Evolutionary conservation across 1,140 invertebrate genomes (phyloP), one percentile per base, ranked within the genome.

Genomic region (Steinernema feltiae): DNA sequence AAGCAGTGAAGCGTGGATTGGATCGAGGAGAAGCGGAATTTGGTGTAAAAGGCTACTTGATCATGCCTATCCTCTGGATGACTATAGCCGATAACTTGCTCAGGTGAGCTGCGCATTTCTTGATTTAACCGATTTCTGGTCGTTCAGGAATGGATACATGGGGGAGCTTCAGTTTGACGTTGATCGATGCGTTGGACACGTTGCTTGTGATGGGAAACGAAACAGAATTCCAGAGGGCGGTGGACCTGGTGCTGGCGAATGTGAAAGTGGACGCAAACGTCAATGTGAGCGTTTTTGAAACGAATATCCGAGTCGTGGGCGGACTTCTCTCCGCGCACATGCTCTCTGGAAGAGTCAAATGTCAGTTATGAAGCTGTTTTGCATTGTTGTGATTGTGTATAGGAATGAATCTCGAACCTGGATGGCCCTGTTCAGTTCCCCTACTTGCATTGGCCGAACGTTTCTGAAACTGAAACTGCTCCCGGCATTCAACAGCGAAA

Each of bases 211-310:
- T 99, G 91, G 95, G 95, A 3, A 98, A 99, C 87, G 92, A 91
- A 78, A 91, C 92, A 0, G 97, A 99, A 87, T 99, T 99, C 85
- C 90, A 91, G 63, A 88, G 95, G 81, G 95, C 97, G 0, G 92
- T 92, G 0, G 89, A 93, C 73, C 90, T 96, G 48, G 90, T 93
- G 21, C 86, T 92, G 17, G 83, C 87, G 30, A 92, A 92, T 84
- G 90, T 91, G 78, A 91, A 96, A 85, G 97, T 98, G 89, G 94
- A 99, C 88, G 91, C 91, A 32, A 95, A 99, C 85, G 97, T 98
- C 31, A 99, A 99, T 90, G 96, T 98, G 0, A 98, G 95, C 48
- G 97, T 99, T 0, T 99, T 99, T 91, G 97, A 99, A 89, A 99
- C 97, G 1, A 99, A 99, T 87, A 99, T 99, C 72, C 89, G 97